phyloP scores from a whole-genome alignment of 2,888 invertebrate species.

The Conchocele bisecta region DNA sequence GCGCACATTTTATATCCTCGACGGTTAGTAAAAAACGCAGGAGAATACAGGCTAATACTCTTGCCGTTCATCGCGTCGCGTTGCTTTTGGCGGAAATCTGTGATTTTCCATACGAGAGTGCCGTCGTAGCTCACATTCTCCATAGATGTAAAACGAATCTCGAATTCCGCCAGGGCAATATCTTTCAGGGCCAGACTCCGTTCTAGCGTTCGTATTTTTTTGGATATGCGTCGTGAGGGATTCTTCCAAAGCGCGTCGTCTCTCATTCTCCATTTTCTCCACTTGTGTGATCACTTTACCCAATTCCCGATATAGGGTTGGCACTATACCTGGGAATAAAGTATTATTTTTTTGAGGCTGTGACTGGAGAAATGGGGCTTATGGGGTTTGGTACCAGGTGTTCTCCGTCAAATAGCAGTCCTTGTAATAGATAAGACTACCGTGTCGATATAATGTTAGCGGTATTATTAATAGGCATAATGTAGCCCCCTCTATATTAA shows the following conservation, averaged over 20 bases:
- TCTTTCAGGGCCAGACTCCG: conserved; percentile 65
- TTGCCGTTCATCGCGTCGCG: conserved; percentile 74
- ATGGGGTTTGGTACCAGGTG: too few species aligned
- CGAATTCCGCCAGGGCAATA: conserved; percentile 67
- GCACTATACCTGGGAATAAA: conserved; percentile 69
- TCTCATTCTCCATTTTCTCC: conserved; percentile 60
- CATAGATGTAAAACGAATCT: conserved; percentile 66
- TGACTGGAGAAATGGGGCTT: too few species aligned
- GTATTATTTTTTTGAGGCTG: too few species aligned
- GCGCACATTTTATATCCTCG: conserved; percentile 80
- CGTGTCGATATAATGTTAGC: too few species aligned
- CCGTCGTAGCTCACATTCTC: conserved; percentile 79
- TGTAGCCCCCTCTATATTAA: too few species aligned
- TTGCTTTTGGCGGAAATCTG: conserved; percentile 72
- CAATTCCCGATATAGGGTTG: conserved; percentile 73
- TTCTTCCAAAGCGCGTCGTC: conserved; percentile 40
- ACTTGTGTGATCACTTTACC: conserved; percentile 68
- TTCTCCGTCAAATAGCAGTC: too few species aligned
- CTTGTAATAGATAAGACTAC: too few species aligned
- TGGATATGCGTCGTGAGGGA: conserved; percentile 47
- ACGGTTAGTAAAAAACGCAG: conserved; percentile 78
- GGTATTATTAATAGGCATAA: too few species aligned
- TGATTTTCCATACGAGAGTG: conserved; percentile 79
- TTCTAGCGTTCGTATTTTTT: conserved; percentile 60
- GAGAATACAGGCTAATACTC: conserved; percentile 78